Evolutionary conservation across 2,113 vertebrate genomes (phyloP).

Genomic region (Naja naja): DNA sequence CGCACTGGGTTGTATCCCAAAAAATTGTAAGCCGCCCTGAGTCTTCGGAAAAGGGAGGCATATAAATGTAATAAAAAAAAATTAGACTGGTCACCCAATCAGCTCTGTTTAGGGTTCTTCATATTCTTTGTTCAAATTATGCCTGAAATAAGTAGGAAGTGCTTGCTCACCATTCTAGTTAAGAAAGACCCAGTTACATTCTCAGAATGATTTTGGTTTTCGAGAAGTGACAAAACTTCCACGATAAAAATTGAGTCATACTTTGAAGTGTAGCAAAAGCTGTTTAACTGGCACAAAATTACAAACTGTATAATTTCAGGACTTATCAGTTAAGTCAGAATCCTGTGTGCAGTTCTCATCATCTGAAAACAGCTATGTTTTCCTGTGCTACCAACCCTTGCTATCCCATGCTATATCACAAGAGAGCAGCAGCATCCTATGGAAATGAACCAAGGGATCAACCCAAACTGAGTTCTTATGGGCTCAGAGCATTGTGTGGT

Average conservation of each 20-base stretch:
- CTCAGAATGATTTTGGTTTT: not conserved
- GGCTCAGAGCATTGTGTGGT: no score
- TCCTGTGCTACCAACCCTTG: not conserved
- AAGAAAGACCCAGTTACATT: not conserved
- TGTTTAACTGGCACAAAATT: not conserved
- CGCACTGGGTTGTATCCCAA: no score
- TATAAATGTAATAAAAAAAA: no score
- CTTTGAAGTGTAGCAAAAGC: not conserved
- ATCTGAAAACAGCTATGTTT: not conserved
- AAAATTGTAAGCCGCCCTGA: no score
- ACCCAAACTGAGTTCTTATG: not conserved
- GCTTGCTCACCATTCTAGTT: not conserved
- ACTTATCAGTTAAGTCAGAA: not conserved
- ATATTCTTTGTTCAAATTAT: not conserved
- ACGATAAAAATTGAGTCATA: not conserved
- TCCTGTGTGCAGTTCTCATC: not conserved
- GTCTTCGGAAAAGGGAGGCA: no score
- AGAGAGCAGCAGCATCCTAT: slow-evolving; percentile 48
- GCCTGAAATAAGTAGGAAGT: not conserved
- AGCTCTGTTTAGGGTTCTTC: not conserved
- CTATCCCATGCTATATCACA: not conserved
- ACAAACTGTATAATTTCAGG: not conserved
- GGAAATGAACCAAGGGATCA: not conserved
- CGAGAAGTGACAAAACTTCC: not conserved
- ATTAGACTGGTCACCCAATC: not conserved